Evolutionary conservation across 2,888 invertebrate species (phyloP).

Genomic region (Gari tellinella): DNA sequence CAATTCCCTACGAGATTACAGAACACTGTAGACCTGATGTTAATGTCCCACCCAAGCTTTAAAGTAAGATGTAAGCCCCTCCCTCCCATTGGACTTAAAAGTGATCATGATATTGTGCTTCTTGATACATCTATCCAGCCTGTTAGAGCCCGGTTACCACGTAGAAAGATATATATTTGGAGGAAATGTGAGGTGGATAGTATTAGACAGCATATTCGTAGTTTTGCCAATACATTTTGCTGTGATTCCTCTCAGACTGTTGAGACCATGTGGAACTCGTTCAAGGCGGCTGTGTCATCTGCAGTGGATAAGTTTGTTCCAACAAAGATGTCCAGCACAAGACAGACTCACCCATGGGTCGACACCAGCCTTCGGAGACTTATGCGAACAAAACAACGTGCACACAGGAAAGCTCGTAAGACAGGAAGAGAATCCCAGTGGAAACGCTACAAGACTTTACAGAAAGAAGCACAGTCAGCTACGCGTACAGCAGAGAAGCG

Average conservation of each 20-base stretch:
- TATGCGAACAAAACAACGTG: not conserved
- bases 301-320: slow-evolving; percentile 17
- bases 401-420: slow-evolving; percentile 17
- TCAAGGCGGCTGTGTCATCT: slow-evolving; percentile 11
- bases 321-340: slow-evolving; percentile 33
- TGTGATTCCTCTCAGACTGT: not conserved
- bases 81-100: not conserved
- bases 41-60: too few species aligned
- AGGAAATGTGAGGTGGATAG: not conserved
- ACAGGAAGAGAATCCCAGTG: not conserved
- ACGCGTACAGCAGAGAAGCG: not conserved
- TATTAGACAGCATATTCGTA: not conserved
- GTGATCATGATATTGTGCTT: slow-evolving; percentile 8
- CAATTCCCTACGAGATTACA: too few species aligned
- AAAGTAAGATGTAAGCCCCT: too few species aligned
- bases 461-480: slow-evolving; percentile 6
- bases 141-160: too few species aligned
- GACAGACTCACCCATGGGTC: slow-evolving; percentile 23
- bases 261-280: not conserved
- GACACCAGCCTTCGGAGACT: slow-evolving; percentile 7
- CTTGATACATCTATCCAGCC: too few species aligned
- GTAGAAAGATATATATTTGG: slow-evolving; percentile 1
- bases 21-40: too few species aligned
- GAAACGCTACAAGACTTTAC: too few species aligned
- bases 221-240: not conserved